Base-by-base conservation (phyloP, 2,888 invertebrate species). In the Icerya purchasi region DNA sequence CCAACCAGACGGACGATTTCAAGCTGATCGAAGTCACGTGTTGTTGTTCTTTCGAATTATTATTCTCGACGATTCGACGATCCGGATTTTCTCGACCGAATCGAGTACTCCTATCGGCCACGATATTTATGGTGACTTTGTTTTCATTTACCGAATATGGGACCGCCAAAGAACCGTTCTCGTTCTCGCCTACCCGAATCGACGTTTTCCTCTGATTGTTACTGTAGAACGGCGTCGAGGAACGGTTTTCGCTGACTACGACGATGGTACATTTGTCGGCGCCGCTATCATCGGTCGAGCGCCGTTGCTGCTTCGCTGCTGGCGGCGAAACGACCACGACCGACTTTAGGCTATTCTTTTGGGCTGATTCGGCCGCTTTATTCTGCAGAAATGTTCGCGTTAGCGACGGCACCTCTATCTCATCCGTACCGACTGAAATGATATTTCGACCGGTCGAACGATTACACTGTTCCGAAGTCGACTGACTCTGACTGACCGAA, bases 311-410 rank as follows among this genome's bases (percentile, higher is more conserved):
- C 36, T 5, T 5, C 5, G 5, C 36, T 5, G 36, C 36, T 5
- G 36, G 36, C 36, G 36, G 8, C 14, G 5, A 8, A 36, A 36
- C 36, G 5, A 36, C 8, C 36, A 36, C 36, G 36, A 36, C 14
- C 36, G 36, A 36, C 14, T 36, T 36, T 36, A 36, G 14, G 14
- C 5, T 36, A 36, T 14, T 36, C n/a, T n/a, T n/a, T 36, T 36
- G 36, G 14, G 36, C 5, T 5, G 36, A 36, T 36, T 36, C 50
- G 36, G 36, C 36, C 8, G 36, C 36, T 36, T 36, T 25, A 50
- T 59, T 58, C 36, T 58, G 53, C 50, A 58, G 23, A 54, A 58
- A 58, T 18, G 58, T 58, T 20, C 23, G 19, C 2, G 58, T 58
- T 50, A 58, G 19, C 36, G 58, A 58, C 1, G 58, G 58, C 21